These are phyloP conservation scores for Eilema caniola DNA, from an alignment of 2,888 invertebrate genomes.

Conservation along the genomic window DNA sequence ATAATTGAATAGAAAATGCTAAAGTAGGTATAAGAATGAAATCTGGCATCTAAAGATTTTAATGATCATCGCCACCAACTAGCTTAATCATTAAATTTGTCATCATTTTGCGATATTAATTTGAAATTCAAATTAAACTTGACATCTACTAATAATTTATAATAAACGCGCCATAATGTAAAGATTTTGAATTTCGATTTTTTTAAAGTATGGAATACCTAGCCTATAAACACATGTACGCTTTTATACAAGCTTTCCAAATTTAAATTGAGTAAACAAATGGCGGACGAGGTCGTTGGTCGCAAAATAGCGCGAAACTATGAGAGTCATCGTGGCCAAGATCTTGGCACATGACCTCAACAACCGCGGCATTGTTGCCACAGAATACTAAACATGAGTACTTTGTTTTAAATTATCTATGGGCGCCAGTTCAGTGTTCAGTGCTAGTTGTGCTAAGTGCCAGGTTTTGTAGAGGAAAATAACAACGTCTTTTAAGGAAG, in stretches of 20 bases:
- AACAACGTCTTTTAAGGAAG: neutral
- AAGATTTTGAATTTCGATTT: neutral
- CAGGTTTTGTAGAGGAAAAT: slow-evolving; percentile 18
- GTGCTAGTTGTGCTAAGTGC: neutral
- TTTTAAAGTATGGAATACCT: neutral
- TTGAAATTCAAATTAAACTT: slow-evolving; percentile 4
- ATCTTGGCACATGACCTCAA: slow-evolving; percentile 58
- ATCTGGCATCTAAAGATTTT: neutral
- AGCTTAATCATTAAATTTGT: neutral
- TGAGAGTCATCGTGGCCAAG: slow-evolving; percentile 42
- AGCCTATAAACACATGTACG: neutral
- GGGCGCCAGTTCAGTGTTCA: slow-evolving; percentile 5
- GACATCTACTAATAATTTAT: neutral
- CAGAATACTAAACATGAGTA: slow-evolving; percentile 44
- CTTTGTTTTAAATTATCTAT: slow-evolving; percentile 23
- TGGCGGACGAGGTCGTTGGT: slow-evolving; percentile 36
- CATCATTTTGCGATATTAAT: neutral
- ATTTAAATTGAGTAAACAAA: slow-evolving; percentile 20
- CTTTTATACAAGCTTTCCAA: slow-evolving; percentile 14
- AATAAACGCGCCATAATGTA: neutral
- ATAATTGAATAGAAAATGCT: neutral
- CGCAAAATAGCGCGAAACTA: slow-evolving; percentile 27
- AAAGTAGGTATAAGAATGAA: neutral
- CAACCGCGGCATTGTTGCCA: slow-evolving; percentile 22
- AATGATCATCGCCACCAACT: no score